Base-by-base conservation (phyloP, 1,140 invertebrate species). In the Hyphantria cunea region DNA sequence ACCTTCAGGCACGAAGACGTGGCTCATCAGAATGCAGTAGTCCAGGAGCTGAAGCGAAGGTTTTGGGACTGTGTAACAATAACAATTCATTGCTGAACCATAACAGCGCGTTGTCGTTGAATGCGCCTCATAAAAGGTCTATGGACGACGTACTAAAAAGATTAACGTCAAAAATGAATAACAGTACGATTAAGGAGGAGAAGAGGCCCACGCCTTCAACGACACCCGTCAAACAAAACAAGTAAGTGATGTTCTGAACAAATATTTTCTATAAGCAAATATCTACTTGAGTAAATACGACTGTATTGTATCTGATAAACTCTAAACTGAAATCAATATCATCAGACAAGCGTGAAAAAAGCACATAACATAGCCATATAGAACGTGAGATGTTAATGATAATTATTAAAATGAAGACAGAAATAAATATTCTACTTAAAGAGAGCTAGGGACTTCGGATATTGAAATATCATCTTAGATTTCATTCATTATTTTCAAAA, bases 141-240 rank as follows among this genome's bases (percentile, higher is more conserved):
- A 96, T 96, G 95, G 95, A 96, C 91, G 95, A 96, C 91, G 95
- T 96, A 6, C 91, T 96, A n/a, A 96, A 96, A 84, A 92, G 95
- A 80, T 91, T 96, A 70, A 96, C 95, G 51, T 95, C 95, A 59
- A 96, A 96, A 86, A 95, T 95, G 92, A 94, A 94, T 70, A 94
- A 92, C 78, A 94, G 93, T 73, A 93, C 93, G 10, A 92, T 94
- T 45, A 93, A 93, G 71, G 93, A 94, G 78, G 93, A 94, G 64
- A 93, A 93, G 66, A 92, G 93, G 73, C 93, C 94, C 10, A 94
- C 94, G 52, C 93, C 93, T 0, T 92, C 93, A 0, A 94, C 94
- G 12, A 94, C 94, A 53, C 93, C 94, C 7, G 92, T 92, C 53
- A 92, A 92, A 56, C 89, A 91, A 53, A 91, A 89, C 81, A 91